These are phyloP conservation scores for Gnatocerus cornutus DNA, from an alignment of 2,888 invertebrate genomes.

Conservation along the genomic window DNA sequence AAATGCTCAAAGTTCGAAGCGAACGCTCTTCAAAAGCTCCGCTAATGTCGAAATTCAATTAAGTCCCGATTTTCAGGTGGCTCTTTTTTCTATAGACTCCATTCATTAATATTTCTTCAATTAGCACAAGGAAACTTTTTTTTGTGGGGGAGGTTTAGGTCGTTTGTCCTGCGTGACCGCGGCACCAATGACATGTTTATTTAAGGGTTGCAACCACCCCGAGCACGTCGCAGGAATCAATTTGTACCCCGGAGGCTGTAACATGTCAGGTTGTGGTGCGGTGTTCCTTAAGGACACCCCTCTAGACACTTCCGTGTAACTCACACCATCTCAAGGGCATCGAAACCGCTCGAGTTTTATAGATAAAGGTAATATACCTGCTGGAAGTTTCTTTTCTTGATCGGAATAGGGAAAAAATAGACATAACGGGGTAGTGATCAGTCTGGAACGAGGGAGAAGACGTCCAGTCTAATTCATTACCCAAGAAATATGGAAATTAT, in stretches of 20 bases:
- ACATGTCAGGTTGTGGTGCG: slow-evolving; percentile 52
- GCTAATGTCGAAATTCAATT: slow-evolving; percentile 54
- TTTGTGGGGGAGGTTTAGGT: slow-evolving; percentile 38
- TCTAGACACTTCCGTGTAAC: slow-evolving; percentile 21
- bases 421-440: neutral
- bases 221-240: slow-evolving; percentile 55
- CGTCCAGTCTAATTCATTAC: too few relatives aligned
- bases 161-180: slow-evolving; percentile 52
- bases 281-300: slow-evolving; percentile 33
- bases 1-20: slow-evolving; percentile 51
- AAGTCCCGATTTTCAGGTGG: slow-evolving; percentile 53
- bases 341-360: slow-evolving; percentile 32
- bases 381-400: slow-evolving; percentile 3
- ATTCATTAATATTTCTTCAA: slow-evolving; percentile 23
- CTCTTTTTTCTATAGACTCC: slow-evolving; percentile 33
- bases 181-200: slow-evolving; percentile 58
- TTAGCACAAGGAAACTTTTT: slow-evolving; percentile 21
- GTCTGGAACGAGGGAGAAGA: too few relatives aligned
- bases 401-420: slow-evolving; percentile 1
- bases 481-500: too few relatives aligned
- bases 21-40: slow-evolving; percentile 52
- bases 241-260: slow-evolving; percentile 55
- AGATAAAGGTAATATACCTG: slow-evolving; percentile 14
- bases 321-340: slow-evolving; percentile 32
- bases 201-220: slow-evolving; percentile 47